Evolutionary conservation across 2,797 vertebrate species (phyloP), one percentile per base, ranked within the genome.

Genomic region (Heteromormyrus szaboi): DNA sequence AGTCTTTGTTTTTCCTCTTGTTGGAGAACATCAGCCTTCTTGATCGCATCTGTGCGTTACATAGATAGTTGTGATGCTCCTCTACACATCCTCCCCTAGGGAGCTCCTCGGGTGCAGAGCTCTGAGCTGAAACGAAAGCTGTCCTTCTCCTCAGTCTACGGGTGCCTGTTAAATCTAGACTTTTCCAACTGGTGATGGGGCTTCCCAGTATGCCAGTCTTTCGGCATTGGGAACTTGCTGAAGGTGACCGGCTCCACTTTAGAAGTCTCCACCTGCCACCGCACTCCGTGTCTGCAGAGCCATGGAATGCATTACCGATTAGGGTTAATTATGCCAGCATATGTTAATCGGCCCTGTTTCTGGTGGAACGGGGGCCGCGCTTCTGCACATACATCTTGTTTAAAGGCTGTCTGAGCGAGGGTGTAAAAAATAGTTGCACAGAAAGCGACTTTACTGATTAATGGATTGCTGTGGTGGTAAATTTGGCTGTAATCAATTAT

Each of bases 401-500:
- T 90, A 90, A 90, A 91, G 90, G 89, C 92, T 90, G 88, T 93
- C 91, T 90, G 85, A 87, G 89, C 89, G 88, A 88, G 90, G 90
- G 90, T 90, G 92, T 92, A 92, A 93, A 92, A 92, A 92, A 92
- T 93, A 91, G 90, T 88, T 85, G 83, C 76, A 83, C 88, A 86
- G 91, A 85, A 87, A 90, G 91, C 89, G 88, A 88, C 90, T 89
- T 88, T 56, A 86, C 88, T 92, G 94, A 93, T 93, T 90, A 90
- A 93, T 92, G 88, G 91, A 92, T 84, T 93, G 65, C 4, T 81
- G 83, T 22, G 88, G 54, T 86, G 89, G 90, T 93, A 89, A 83
- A 90, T 92, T 93, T 92, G 91, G 83, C 91, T 92, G 87, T 91
- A 91, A 88, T 92, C 93, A 93, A 81, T 94, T 95, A 91, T 91